Evolutionary conservation across 2,797 vertebrate species (phyloP), one percentile per base, ranked within the genome.

Genomic region (Trachurus trachurus): DNA sequence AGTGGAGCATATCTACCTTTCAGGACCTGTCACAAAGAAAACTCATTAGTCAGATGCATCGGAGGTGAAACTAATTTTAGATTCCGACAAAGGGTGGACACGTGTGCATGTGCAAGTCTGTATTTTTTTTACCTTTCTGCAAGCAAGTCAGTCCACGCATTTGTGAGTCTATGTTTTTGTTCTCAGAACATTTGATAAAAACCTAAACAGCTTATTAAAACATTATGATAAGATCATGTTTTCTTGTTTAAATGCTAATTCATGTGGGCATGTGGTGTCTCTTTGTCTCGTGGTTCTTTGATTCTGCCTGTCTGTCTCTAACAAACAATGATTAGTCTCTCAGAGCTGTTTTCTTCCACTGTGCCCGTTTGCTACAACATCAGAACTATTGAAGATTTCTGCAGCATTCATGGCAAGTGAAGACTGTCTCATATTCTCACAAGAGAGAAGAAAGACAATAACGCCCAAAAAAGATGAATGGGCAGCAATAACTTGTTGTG

Each of bases 211-310:
- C 78, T 89, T 89, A 87, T 90, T 86, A 85, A 87, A 81, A 44
- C 63, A 57, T 79, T 52, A 70, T 17, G 84, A 89, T 87, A 82
- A 81, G 58, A 87, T 91, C 54, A 5, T 65, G 66, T 82, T 87
- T 83, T 78, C 78, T 80, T 86, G 86, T 85, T 90, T 81, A 87
- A 89, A 90, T 92, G 89, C 86, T 84, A 87, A 90, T 92, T 84
- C 66, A 19, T 77, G 72, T 59, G 75, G 62, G 59, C 67, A 73
- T 71, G 71, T 26, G 68, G 72, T 75, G 66, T 58, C 37, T 72
- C 70, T 87, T 84, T 86, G 87, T 90, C 75, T 73, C 16, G 1
- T 6, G 37, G 52, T 81, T 75, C 80, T 84, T 88, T 87, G 81
- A 82, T 82, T 84, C 66, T 21, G 60, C 57, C 79, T 52, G 56